Percentiles rank a stretch among this genome's conserved stretches.
Conservation (phyloP, 1,140 invertebrate species). For the Bombus vancouverensis region DNA sequence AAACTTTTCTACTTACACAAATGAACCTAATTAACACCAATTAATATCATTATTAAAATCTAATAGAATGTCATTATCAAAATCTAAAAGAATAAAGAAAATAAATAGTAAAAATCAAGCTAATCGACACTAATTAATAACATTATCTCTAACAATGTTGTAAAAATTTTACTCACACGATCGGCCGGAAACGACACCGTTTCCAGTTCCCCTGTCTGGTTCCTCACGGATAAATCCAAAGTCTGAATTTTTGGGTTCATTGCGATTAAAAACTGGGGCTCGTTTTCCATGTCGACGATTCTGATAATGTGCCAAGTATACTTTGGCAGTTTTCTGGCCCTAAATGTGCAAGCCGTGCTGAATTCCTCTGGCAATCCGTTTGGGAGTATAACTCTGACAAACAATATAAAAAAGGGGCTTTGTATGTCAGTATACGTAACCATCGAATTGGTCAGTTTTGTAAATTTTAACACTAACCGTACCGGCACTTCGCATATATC, state of each 20-base stretch:
- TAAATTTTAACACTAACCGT: no score
- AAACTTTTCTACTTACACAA: not conserved
- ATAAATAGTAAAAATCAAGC: no score
- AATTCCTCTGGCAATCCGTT: constrained; percentile 88
- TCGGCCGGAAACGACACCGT: constrained; percentile 84
- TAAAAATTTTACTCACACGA: constrained; percentile 79
- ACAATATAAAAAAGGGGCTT: not conserved
- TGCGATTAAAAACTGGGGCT: constrained; percentile 87
- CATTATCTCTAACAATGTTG: not conserved
- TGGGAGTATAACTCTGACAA: constrained; percentile 85
- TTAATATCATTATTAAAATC: no score
- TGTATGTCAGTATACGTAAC: not conserved
- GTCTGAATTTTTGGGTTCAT: constrained; percentile 85
- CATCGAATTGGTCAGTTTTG: not conserved
- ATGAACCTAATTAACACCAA: no score
- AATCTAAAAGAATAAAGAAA: no score
- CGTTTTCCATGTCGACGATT: constrained; percentile 84
- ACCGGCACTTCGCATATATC: no score
- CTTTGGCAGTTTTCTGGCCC: constrained; percentile 84
- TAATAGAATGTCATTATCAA: no score
- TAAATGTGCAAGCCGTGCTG: constrained; percentile 87
- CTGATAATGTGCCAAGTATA: constrained; percentile 88
- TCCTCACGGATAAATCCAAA: constrained; percentile 86
- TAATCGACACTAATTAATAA: not conserved
- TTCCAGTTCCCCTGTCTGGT: constrained; percentile 84